phyloP scores from a whole-genome alignment of 2,797 vertebrate species.

The Bryconaethiops microstoma region DNA sequence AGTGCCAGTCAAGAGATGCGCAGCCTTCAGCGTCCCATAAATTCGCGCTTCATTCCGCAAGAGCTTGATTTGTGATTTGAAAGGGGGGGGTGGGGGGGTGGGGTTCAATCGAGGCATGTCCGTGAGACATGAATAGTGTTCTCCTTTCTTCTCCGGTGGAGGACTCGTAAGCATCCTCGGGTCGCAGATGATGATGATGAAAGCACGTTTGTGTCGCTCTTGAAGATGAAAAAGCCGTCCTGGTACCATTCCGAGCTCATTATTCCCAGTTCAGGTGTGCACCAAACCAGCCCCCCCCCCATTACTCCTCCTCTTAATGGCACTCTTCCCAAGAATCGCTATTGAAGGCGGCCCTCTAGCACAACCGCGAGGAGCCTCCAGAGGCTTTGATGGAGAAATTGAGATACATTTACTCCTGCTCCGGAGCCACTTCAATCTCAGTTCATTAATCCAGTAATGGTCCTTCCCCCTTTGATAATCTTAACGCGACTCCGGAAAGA shows the following conservation, averaged over 20 bases:
- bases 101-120: neutral
- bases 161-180: neutral
- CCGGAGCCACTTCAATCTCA: slow-evolving; percentile 20
- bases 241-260: slow-evolving; percentile 67
- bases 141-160: neutral
- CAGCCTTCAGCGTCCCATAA: slow-evolving; percentile 53
- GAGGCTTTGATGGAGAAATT: slow-evolving; percentile 73
- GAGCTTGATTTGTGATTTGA: slow-evolving; percentile 16
- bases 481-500: neutral
- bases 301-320: slow-evolving; percentile 58
- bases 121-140: neutral
- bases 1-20: slow-evolving; percentile 32
- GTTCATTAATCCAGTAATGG: slow-evolving; percentile 36
- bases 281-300: slow-evolving; percentile 36
- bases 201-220: slow-evolving; percentile 55
- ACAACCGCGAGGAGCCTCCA: slow-evolving; percentile 66
- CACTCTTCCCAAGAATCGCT: slow-evolving; percentile 64
- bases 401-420: slow-evolving; percentile 70
- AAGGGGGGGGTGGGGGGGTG: neutral
- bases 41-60: neutral
- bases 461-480: slow-evolving; percentile 9
- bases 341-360: slow-evolving; percentile 64
- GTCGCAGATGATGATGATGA: slow-evolving; percentile 6
- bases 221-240: slow-evolving; percentile 72
- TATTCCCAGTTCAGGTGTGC: slow-evolving; percentile 77